Percentiles rank a stretch among this genome's conserved stretches.
Conservation (phyloP, 1,140 invertebrate species). For the Heliothis virescens region DNA sequence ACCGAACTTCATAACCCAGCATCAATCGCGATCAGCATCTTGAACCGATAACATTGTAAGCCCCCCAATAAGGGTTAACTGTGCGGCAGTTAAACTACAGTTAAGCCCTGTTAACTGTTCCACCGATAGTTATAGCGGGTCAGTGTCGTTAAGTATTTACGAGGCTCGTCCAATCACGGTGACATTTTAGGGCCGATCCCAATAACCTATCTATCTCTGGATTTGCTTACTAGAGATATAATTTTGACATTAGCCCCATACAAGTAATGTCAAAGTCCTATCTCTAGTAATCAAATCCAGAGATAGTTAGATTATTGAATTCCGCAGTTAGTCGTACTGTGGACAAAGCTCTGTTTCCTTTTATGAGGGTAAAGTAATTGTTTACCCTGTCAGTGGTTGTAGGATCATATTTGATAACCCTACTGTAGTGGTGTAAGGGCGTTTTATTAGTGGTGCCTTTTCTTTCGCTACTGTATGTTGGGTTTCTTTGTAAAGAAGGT, state of each 20-base stretch:
- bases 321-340: slow-evolving; percentile 17
- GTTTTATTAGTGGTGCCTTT: background rate
- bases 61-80: slow-evolving; percentile 20
- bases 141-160: slow-evolving; percentile 37
- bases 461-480: too few relatives aligned
- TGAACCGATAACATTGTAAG: slow-evolving; percentile 35
- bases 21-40: slow-evolving; percentile 20
- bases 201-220: too few relatives aligned
- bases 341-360: slow-evolving; percentile 6
- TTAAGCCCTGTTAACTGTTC: slow-evolving; percentile 37
- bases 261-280: too few relatives aligned
- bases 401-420: background rate
- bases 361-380: slow-evolving; percentile 18
- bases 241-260: too few relatives aligned
- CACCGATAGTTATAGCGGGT: slow-evolving; percentile 19
- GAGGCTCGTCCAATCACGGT: slow-evolving; percentile 21
- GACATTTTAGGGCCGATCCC: slow-evolving; percentile 25
- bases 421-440: too few relatives aligned
- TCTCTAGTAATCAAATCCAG: too few relatives aligned
- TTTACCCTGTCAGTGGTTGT: background rate
- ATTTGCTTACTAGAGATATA: too few relatives aligned
- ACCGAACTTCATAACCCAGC: background rate
- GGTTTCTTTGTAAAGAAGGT: too few relatives aligned
- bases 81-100: slow-evolving; percentile 16
- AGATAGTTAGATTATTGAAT: too few relatives aligned